A percentile compares a stretch with the other conserved stretches of the same genome.
Conservation (phyloP, 1,140 invertebrate genomes). For the Argopecten irradians region DNA sequence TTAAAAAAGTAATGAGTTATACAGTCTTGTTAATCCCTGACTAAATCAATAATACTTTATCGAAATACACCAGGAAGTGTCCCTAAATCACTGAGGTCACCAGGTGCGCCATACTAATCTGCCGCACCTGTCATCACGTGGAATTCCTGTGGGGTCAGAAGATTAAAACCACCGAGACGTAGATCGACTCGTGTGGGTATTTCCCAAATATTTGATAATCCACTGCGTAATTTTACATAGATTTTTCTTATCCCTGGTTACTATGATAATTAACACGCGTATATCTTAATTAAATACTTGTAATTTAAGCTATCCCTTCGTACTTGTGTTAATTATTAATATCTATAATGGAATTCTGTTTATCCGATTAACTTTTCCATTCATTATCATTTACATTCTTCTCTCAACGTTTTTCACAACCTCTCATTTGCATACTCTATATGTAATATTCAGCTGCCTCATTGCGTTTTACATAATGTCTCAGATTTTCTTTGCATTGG, state of each 20-base stretch:
- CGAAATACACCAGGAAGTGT: background rate
- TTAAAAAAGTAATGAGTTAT: background rate
- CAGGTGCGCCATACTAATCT: background rate
- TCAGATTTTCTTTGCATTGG: background rate
- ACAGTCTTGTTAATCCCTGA: background rate
- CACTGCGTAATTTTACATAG: background rate
- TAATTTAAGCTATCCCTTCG: too few species aligned
- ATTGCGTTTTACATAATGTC: background rate
- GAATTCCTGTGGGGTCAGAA: background rate
- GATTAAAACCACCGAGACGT: background rate
- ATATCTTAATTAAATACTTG: too few species aligned
- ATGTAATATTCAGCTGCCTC: background rate
- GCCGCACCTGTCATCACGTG: background rate
- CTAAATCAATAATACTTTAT: background rate
- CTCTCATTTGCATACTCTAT: background rate
- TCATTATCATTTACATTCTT: background rate
- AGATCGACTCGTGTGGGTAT: background rate
- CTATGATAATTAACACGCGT: too few species aligned
- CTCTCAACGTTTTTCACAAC: background rate
- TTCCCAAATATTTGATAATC: too few species aligned
- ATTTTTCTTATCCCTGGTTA: too few species aligned
- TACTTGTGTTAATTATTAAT: background rate
- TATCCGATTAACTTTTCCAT: background rate
- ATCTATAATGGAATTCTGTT: background rate
- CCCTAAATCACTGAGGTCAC: background rate